Evolutionary conservation across 2,888 invertebrate genomes (phyloP).

Genomic region (Xanthorhoe designata): DNA sequence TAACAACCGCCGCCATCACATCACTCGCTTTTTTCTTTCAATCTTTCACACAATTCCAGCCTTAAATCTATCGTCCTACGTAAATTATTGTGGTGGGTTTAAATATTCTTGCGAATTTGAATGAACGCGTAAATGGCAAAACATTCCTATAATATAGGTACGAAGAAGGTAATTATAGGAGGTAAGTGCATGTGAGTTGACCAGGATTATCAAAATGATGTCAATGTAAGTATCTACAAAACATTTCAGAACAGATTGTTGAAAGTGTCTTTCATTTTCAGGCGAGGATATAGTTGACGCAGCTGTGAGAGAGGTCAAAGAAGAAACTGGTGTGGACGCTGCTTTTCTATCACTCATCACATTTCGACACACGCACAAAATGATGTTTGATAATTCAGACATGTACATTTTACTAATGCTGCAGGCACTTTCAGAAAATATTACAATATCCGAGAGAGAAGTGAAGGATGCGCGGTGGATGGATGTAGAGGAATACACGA

Average conservation of each 20-base stretch:
- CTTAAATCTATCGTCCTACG: too few species aligned
- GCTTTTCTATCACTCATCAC: slow-evolving; percentile 91
- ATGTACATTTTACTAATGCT: slow-evolving; percentile 92
- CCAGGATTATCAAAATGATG: too few species aligned
- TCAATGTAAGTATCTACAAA: not conserved
- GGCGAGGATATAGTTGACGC: slow-evolving; percentile 94
- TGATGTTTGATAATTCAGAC: slow-evolving; percentile 93
- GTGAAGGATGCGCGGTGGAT: slow-evolving; percentile 93
- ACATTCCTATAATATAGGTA: too few species aligned
- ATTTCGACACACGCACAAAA: slow-evolving; percentile 91
- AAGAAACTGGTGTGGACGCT: slow-evolving; percentile 94
- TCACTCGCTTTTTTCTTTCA: too few species aligned
- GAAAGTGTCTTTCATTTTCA: slow-evolving; percentile 59
- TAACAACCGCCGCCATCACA: too few species aligned
- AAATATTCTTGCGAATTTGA: too few species aligned
- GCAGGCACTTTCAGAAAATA: slow-evolving; percentile 87
- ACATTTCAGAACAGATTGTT: not conserved
- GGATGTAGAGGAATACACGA: slow-evolving; percentile 89
- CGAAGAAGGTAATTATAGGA: too few species aligned
- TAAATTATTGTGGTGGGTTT: too few species aligned
- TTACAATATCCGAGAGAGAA: slow-evolving; percentile 90
- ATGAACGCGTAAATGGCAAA: too few species aligned
- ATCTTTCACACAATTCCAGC: too few species aligned
- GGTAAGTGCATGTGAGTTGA: too few species aligned
- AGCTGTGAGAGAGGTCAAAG: slow-evolving; percentile 93